Percentiles rank a stretch among this genome's conserved stretches.
Conservation (phyloP, 2,888 invertebrate species). For the Taphrorychus bicolor region DNA sequence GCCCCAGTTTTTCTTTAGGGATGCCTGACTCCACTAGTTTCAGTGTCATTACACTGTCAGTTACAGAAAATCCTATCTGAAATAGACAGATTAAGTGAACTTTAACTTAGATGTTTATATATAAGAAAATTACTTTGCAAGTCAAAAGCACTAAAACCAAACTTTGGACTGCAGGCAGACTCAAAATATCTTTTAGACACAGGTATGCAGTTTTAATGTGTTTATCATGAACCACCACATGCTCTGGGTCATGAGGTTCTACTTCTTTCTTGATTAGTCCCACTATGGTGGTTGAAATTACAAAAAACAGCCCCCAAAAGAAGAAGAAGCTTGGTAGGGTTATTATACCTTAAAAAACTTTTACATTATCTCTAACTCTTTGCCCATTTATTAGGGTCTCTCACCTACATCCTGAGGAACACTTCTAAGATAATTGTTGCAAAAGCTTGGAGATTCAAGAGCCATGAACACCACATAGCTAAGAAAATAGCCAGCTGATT, state of each 20-base stretch:
- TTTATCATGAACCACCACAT: conserved; percentile 58
- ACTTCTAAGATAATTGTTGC: conserved; percentile 87
- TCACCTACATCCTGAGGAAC: conserved; percentile 73
- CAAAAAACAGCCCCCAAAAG: conserved; percentile 94
- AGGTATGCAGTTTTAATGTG: conserved; percentile 79
- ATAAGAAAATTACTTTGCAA: conserved; percentile 73
- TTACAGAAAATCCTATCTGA: conserved; percentile 93
- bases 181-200: conserved; percentile 81
- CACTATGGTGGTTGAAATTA: conserved; percentile 88
- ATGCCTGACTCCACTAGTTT: conserved; percentile 97
- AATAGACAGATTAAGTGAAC: conserved; percentile 44
- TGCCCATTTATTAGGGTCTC: conserved; percentile 55
- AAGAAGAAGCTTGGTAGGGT: conserved; percentile 78
- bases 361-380: too few relatives aligned
- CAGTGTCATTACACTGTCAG: conserved; percentile 92
- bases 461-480: conserved; percentile 97
- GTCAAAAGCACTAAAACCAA: conserved; percentile 85
- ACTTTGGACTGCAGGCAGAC: conserved; percentile 80
- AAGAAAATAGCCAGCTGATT: conserved; percentile 96
- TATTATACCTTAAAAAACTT: conserved; percentile 51
- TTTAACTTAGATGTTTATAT: neutral
- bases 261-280: conserved; percentile 87
- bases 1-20: conserved; percentile 91
- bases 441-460: conserved; percentile 94
- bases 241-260: conserved; percentile 59